Evolutionary conservation across 2,888 invertebrate species (phyloP).

Genomic region (Carterocephalus palaemon): DNA sequence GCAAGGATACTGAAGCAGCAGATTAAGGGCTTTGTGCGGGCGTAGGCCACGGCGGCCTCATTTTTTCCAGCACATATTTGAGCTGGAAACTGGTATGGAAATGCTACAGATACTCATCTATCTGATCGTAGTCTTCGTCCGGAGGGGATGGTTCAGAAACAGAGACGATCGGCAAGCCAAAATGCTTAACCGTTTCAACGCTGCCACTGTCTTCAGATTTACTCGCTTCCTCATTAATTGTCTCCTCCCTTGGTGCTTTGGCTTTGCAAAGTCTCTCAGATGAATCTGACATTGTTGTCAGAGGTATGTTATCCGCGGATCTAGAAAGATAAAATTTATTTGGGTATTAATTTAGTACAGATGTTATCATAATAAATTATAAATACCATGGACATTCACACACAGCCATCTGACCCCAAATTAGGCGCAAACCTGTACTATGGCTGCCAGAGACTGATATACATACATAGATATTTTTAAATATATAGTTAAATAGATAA

Average conservation of each 20-base stretch:
- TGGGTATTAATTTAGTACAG: neutral
- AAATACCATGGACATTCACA: too few relatives aligned
- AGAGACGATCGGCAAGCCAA: constrained; percentile 86
- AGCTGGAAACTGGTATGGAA: constrained; percentile 74
- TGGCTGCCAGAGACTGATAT: too few relatives aligned
- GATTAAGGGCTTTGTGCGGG: constrained; percentile 64
- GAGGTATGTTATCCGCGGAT: constrained; percentile 72
- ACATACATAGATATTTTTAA: too few relatives aligned
- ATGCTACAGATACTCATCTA: constrained; percentile 82
- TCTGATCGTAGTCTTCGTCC: constrained; percentile 82
- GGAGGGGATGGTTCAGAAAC: constrained; percentile 89
- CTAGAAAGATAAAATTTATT: constrained; percentile 41
- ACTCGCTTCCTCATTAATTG: constrained; percentile 67
- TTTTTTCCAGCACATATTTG: constrained; percentile 72
- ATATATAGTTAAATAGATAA: too few relatives aligned
- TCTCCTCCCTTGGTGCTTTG: constrained; percentile 63
- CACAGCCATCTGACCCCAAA: too few relatives aligned
- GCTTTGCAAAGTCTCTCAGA: constrained; percentile 72
- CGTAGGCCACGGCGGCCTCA: constrained; percentile 67
- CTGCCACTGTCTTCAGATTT: constrained; percentile 72
- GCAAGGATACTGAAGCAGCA: constrained; percentile 35
- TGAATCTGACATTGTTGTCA: constrained; percentile 70
- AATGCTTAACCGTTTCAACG: constrained; percentile 79
- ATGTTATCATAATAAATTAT: too few relatives aligned
- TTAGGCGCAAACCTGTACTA: too few relatives aligned